A percentile compares a stretch with the other conserved stretches of the same genome.
phyloP scores from a whole-genome alignment of 2,797 vertebrate genomes.

The Danio tinwini region DNA sequence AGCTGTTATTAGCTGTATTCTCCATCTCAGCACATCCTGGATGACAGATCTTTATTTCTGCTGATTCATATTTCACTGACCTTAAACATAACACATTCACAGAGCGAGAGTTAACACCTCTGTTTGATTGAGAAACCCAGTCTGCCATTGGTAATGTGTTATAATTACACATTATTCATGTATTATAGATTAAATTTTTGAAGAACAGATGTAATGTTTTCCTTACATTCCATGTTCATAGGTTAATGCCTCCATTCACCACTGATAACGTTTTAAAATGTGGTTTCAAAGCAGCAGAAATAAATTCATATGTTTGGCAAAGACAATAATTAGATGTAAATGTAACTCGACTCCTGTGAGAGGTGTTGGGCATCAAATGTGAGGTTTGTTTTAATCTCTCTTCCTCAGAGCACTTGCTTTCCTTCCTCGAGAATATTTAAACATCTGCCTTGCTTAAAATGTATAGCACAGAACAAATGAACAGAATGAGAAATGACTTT shows the following conservation, averaged over 20 bases:
- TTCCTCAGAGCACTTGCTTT: background rate
- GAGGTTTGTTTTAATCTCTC: background rate
- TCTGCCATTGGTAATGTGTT: background rate
- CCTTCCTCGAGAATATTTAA: background rate
- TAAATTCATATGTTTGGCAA: background rate
- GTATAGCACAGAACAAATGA: background rate
- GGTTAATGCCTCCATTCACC: background rate
- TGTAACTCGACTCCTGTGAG: slow-evolving; percentile 26
- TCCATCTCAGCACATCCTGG: slow-evolving; percentile 47
- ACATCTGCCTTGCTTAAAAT: background rate
- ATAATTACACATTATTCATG: background rate
- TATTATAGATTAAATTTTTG: background rate
- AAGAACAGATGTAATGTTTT: background rate
- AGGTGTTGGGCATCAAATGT: background rate
- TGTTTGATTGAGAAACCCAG: slow-evolving; percentile 42
- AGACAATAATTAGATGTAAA: background rate
- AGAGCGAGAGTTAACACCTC: slow-evolving; percentile 31
- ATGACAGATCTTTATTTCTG: slow-evolving; percentile 49
- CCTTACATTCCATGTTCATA: background rate
- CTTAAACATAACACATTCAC: slow-evolving; percentile 38
- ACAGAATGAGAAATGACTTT: background rate
- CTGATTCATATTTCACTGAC: slow-evolving; percentile 58
- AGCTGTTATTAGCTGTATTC: slow-evolving; percentile 36
- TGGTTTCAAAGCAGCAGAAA: slow-evolving; percentile 11
- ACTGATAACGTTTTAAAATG: background rate